phyloP scores from a whole-genome alignment of 2,888 invertebrate genomes.

The Hyles lineata region DNA sequence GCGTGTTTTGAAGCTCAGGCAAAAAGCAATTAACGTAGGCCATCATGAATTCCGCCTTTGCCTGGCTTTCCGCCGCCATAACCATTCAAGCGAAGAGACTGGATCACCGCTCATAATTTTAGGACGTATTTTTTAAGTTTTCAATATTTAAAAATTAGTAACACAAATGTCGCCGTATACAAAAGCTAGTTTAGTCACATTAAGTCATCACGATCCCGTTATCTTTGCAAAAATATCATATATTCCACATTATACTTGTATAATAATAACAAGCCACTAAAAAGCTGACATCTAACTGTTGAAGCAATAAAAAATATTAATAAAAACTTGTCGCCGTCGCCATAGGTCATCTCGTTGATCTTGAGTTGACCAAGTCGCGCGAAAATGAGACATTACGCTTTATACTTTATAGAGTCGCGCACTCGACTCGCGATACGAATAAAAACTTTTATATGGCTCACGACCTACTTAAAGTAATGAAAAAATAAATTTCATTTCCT shows the following conservation, averaged over 20 bases:
- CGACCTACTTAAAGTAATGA: constrained; percentile 13
- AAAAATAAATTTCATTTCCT: constrained; percentile 14
- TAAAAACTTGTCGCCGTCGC: constrained; percentile 32
- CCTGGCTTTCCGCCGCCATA: background rate
- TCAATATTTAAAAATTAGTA: no score
- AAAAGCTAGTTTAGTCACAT: background rate
- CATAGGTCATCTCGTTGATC: constrained; percentile 22
- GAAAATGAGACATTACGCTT: constrained; percentile 12
- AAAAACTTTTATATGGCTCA: constrained; percentile 6
- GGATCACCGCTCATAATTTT: background rate
- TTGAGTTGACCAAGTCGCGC: constrained; percentile 11
- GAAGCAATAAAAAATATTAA: constrained; percentile 32
- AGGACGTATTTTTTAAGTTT: background rate
- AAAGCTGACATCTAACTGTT: constrained; percentile 26
- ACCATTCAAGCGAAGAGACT: background rate
- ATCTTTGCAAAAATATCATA: background rate
- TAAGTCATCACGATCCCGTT: background rate
- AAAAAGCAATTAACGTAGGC: background rate
- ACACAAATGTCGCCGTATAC: background rate
- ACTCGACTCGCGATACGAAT: background rate
- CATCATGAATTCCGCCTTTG: background rate
- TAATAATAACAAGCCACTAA: constrained; percentile 14
- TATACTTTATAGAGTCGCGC: constrained; percentile 27
- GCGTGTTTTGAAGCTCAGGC: background rate
- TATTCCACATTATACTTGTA: constrained; percentile 3